Base-by-base conservation (phyloP, 2,888 invertebrate species). In the Nomada flava region DNA sequence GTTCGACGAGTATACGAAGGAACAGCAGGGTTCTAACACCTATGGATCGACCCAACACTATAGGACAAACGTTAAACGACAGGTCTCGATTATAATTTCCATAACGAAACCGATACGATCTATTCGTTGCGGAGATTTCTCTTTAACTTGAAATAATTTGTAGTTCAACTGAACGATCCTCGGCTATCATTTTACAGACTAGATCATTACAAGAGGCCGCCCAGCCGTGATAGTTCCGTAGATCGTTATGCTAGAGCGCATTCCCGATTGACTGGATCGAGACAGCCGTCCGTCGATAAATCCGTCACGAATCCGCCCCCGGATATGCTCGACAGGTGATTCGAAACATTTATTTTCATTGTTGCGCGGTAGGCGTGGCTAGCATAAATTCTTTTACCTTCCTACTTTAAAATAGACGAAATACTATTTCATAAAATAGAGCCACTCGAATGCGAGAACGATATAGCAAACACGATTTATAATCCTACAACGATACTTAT, bases 201-300 rank as follows among this genome's bases (percentile, higher is more conserved):
- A 93, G 98, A 98, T 94, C 98, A 99, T 93, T 99, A 99, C 94
- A 98, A 98, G 94, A 95, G 97, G 93, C 98, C 98, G 71, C 98
- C 98, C 0, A 98, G 98, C 94, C 95, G 98, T 92, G 98, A 98
- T 93, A 96, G 97, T 81, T 98, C 98, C 88, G 97, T 97, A 63
- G 98, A 98, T 94, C 95, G 97, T 82, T 97, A 97, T 92, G 96
- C 96, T 7, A 95, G 97, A 82, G 96, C 97, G 36, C 95, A 96
- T 68, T 95, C 95, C 86, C 94, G 96, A 78, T 92, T 96, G 85
- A 95, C 95, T 88, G 95, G 95, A 86, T 97, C 97, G 0, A 95
- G 98, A 79, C 97, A 97, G 92, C 95, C 97, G 50, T 97, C 97
- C 20, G 96, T 97, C 72, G 97, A 98, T 91, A 96, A 96, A 84